Evolutionary conservation across 2,113 vertebrate genomes (phyloP).

Genomic region (Periophthalmus modestus): DNA sequence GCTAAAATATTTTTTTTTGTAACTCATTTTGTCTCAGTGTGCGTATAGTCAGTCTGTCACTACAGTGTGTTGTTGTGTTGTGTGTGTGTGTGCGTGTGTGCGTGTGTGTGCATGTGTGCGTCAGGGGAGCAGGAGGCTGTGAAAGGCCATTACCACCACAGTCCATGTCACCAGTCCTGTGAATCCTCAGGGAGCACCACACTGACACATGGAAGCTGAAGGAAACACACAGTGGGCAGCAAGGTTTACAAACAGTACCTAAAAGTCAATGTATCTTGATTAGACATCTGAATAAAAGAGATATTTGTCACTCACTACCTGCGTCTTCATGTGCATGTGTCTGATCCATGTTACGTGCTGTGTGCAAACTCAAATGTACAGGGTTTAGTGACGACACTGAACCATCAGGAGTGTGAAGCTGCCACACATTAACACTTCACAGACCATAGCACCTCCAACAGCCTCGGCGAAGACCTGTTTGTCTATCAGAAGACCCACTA

Average conservation of each 20-base stretch:
- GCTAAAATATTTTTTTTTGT: not conserved
- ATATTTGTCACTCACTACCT: not conserved
- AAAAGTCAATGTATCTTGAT: constrained; percentile 66
- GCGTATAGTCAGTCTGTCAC: constrained; percentile 7
- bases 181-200: constrained; percentile 65
- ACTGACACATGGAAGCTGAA: constrained; percentile 48
- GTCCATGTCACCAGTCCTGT: constrained; percentile 66
- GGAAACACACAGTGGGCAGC: constrained; percentile 7
- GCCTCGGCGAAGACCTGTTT: constrained; percentile 39
- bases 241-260: constrained; percentile 25
- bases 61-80: constrained; percentile 14
- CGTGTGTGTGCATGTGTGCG: constrained; percentile 31
- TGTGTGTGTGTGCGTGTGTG: constrained; percentile 11
- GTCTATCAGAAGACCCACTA: constrained; percentile 32
- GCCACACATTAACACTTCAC: constrained; percentile 69
- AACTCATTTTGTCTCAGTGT: not conserved
- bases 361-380: not conserved
- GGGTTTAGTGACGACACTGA: constrained; percentile 32
- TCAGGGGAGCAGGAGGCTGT: constrained; percentile 59
- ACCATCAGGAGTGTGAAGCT: constrained; percentile 58
- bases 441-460: constrained; percentile 58
- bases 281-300: constrained; percentile 44
- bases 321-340: not conserved
- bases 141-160: constrained; percentile 74
- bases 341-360: not conserved